Evolutionary conservation across 2,888 invertebrate species (phyloP), one percentile per base, ranked within the genome.

Genomic region (Poecilus cupreus): DNA sequence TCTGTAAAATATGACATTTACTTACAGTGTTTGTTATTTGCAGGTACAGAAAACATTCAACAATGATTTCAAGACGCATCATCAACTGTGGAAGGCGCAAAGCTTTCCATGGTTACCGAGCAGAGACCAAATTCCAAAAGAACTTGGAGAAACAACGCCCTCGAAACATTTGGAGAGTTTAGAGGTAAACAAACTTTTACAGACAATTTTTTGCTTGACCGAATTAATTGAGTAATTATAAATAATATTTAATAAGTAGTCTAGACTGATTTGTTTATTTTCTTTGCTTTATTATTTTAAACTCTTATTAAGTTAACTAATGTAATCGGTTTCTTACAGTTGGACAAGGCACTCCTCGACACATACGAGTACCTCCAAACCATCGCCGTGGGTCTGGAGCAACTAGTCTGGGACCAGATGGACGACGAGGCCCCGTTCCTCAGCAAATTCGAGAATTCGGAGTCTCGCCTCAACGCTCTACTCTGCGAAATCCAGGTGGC

Each of bases 341-440:
- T 92, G 82, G 89, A 91, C 78, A 87, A 88, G 18, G 88, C 89
- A 11, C 88, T 95, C 84, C 90, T 92, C 75, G 89, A 91, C 80
- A 91, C 93, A 86, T 94, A 93, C 89, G 91, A 92, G 85, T 92
- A 92, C 83, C 89, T 95, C 87, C 95, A 95, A 88, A 92, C 91
- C 89, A 91, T 93, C 82, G 94, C 94, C 0, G 94, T 94, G 4
- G 94, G 93, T 26, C 87, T 95, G 81, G 92, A 95, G 85, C 93
- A 93, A 85, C 91, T 94, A 70, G 90, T 91, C 43, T 89, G 90
- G 88, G 93, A 94, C 84, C 91, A 92, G 83, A 90, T 92, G 20
- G 90, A 92, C 60, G 85, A 90, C 75, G 88, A 88, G 18, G 90
- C 85, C 11, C 85, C 86, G 20, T 91, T 91, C 86, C 85, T 88